phyloP scores from a whole-genome alignment of 2,797 vertebrate species.

The Triplophysa bombifrons region DNA sequence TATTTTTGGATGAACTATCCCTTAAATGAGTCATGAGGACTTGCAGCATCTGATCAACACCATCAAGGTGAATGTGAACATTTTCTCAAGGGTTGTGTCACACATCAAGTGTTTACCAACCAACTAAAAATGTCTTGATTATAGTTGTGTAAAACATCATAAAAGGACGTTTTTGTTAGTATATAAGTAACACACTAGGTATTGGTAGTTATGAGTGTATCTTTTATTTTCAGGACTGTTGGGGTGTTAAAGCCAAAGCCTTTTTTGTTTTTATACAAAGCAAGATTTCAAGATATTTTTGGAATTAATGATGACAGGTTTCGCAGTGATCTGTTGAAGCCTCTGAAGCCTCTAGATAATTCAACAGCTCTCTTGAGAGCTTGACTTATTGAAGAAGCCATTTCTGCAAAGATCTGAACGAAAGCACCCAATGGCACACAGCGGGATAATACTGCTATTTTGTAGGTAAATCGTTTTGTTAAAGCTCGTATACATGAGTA shows the following conservation, averaged over 20 bases:
- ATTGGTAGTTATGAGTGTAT: background rate
- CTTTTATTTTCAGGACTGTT: background rate
- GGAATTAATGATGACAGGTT: constrained; percentile 40
- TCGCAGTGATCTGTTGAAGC: background rate
- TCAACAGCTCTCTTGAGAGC: background rate
- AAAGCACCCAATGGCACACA: background rate
- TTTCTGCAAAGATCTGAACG: constrained; percentile 15
- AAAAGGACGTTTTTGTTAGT: background rate
- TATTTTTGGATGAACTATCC: too few relatives aligned
- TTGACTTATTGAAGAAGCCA: constrained; percentile 15
- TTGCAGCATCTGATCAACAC: too few relatives aligned
- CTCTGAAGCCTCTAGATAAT: constrained; percentile 9
- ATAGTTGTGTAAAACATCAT: background rate
- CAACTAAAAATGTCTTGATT: background rate
- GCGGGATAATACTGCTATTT: constrained; percentile 13
- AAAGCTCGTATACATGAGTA: constrained; percentile 9
- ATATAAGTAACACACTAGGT: background rate
- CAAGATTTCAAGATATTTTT: constrained; percentile 34
- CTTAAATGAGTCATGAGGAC: too few relatives aligned
- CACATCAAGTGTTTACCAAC: too few relatives aligned
- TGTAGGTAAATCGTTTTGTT: constrained; percentile 20
- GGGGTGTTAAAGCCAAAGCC: background rate
- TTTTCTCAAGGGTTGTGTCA: too few relatives aligned
- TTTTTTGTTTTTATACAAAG: background rate
- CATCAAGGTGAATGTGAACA: too few relatives aligned